A percentile compares a stretch with the other conserved stretches of the same genome.
These are phyloP conservation scores for Melitaea athalia DNA, from an alignment of 2,888 invertebrate genomes.

Conservation along the genomic window DNA sequence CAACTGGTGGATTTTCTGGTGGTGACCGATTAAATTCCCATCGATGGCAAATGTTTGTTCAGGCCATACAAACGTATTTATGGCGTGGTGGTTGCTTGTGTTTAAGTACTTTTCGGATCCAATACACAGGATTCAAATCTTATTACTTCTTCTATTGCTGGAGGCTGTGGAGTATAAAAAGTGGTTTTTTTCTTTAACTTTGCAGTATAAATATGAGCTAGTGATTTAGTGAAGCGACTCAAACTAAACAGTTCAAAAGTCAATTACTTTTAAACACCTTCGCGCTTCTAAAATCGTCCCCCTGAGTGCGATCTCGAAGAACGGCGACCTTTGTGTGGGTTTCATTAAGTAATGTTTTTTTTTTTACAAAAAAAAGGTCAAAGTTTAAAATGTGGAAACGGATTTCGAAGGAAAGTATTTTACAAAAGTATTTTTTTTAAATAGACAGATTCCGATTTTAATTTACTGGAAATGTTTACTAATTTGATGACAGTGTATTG, in stretches of 20 bases:
- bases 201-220: background rate
- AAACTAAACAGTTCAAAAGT: conserved; percentile 13
- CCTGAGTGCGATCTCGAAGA: conserved; percentile 2
- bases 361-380: background rate
- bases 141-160: no score
- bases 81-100: no score
- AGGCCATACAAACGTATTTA: no score
- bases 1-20: no score
- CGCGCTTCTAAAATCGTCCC: conserved; percentile 8
- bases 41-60: no score
- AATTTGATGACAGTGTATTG: no score
- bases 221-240: background rate
- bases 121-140: no score
- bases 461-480: no score
- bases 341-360: conserved; percentile 1
- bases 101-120: no score
- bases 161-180: no score
- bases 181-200: no score
- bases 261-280: conserved; percentile 16
- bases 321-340: background rate
- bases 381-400: background rate
- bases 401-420: background rate
- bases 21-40: no score
- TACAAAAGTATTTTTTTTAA: background rate
- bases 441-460: background rate